phyloP scores from a whole-genome alignment of 2,888 invertebrate species.

The Drosophila rubida region DNA sequence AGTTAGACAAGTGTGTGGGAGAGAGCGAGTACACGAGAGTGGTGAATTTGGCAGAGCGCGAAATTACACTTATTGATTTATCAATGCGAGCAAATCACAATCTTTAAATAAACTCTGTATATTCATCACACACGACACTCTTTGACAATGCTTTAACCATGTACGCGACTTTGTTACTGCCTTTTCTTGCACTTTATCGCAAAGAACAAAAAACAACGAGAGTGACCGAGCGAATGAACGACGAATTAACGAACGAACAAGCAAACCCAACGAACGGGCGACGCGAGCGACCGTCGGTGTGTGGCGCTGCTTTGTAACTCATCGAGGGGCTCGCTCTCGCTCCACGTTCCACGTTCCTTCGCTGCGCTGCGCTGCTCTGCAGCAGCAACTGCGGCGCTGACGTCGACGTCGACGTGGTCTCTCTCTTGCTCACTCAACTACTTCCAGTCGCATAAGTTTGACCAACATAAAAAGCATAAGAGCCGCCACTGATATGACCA shows the following conservation, averaged over 20 bases:
- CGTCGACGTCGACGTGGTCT: constrained; percentile 36
- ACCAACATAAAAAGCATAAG: constrained; percentile 57
- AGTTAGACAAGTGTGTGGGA: background rate
- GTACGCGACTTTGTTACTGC: background rate
- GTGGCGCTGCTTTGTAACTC: constrained; percentile 72
- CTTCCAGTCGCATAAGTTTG: constrained; percentile 55
- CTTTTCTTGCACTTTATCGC: background rate
- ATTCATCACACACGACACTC: constrained; percentile 15
- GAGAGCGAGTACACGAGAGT: constrained; percentile 32
- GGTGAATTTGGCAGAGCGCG: constrained; percentile 58
- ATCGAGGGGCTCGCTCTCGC: constrained; percentile 42
- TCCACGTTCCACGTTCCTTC: constrained; percentile 27
- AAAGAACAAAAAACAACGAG: constrained; percentile 25
- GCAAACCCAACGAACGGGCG: constrained; percentile 49
- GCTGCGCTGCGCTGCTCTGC: constrained; percentile 22
- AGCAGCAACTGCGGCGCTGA: constrained; percentile 32
- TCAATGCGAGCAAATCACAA: constrained; percentile 34
- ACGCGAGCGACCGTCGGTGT: constrained; percentile 66
- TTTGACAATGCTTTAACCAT: constrained; percentile 15
- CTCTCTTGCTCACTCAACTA: constrained; percentile 10
- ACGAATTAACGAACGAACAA: constrained; percentile 28
- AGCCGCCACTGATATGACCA: background rate
- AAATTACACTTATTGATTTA: constrained; percentile 62
- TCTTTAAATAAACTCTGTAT: constrained; percentile 11
- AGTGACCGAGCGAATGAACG: background rate